Conservation (phyloP, 1,140 invertebrate species). For the Neodiprion virginianus region DNA sequence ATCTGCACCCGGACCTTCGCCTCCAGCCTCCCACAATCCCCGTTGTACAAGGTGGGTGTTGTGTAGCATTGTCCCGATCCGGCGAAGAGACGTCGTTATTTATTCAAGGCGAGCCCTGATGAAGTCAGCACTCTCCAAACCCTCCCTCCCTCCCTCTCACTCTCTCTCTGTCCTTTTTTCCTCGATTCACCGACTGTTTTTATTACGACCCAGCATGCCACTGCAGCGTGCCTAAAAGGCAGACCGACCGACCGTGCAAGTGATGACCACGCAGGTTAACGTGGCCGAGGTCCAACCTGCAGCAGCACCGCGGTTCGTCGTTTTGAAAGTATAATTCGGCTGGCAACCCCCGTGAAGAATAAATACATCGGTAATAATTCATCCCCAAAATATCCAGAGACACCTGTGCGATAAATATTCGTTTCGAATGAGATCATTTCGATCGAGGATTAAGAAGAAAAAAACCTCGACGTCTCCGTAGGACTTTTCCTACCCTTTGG, state of each 20-base stretch:
- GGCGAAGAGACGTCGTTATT: not conserved
- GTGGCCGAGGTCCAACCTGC: not conserved
- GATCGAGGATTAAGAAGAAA: too few relatives aligned
- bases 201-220: too few relatives aligned
- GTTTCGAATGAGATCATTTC: too few relatives aligned
- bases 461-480: too few relatives aligned
- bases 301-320: not conserved
- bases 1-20: not conserved
- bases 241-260: not conserved
- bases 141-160: too few relatives aligned
- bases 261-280: not conserved
- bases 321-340: slow-evolving; percentile 1
- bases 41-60: not conserved
- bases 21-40: not conserved
- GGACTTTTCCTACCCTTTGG: too few relatives aligned
- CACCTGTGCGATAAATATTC: too few relatives aligned
- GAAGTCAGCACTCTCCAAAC: slow-evolving; percentile 5
- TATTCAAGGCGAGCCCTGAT: slow-evolving; percentile 9
- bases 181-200: not conserved
- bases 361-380: too few relatives aligned
- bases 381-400: too few relatives aligned
- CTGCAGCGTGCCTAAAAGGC: too few relatives aligned
- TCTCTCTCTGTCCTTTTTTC: not conserved
- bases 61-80: not conserved
- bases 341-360: too few relatives aligned